Percentiles rank a stretch among this genome's conserved stretches.
Evolutionary conservation across 2,113 vertebrate species (phyloP).

Genomic region (Pteruthius melanotis): DNA sequence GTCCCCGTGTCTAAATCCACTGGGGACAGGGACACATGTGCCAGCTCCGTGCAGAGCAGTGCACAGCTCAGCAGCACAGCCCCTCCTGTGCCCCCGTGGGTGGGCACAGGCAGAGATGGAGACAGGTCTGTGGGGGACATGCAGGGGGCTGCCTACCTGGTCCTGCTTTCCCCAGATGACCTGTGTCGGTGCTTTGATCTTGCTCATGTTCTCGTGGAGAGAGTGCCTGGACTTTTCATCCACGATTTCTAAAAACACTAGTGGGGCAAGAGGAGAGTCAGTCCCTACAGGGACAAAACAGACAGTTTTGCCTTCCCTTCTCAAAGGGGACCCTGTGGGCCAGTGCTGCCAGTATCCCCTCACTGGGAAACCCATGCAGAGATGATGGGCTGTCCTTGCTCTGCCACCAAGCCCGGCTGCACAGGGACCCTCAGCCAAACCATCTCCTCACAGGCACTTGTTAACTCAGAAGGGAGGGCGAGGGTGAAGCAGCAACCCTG

Average conservation of each 20-base stretch:
- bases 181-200: constrained; percentile 84
- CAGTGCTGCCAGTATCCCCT: background rate
- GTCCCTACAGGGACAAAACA: background rate
- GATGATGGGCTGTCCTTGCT: background rate
- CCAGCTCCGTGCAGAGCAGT: background rate
- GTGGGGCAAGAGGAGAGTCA: constrained; percentile 2
- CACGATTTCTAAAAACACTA: constrained; percentile 86
- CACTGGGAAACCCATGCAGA: background rate
- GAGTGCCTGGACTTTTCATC: constrained; percentile 81
- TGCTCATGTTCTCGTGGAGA: constrained; percentile 84
- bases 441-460: background rate
- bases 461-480: background rate
- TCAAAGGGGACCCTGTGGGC: background rate
- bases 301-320: background rate
- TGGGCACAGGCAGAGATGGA: background rate
- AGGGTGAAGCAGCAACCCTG: background rate
- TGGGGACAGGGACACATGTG: fast-evolving
- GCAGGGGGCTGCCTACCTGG: constrained; percentile 73
- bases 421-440: background rate
- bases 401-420: background rate
- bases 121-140: background rate
- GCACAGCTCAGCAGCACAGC: background rate
- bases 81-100: fast-evolving
- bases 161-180: constrained; percentile 96
- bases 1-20: background rate